These are phyloP conservation scores for Papilio polytes DNA, from an alignment of 1,140 invertebrate species.

Conservation along the genomic window DNA sequence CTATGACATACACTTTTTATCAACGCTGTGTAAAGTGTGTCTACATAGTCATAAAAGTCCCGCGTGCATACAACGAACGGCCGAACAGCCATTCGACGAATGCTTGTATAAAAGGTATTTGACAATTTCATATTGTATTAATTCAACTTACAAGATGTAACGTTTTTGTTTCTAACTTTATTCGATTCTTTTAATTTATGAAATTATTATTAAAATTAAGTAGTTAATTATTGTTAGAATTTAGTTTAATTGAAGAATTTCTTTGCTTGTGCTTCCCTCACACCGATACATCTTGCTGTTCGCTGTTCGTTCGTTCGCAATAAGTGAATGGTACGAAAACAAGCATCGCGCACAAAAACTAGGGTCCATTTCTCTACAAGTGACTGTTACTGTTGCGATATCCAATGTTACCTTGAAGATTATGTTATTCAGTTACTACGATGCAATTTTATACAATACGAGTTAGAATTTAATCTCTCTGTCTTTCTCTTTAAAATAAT, in stretches of 20 bases:
- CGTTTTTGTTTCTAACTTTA: too few species aligned
- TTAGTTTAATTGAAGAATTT: too few species aligned
- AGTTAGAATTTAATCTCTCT: too few species aligned
- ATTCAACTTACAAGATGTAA: too few species aligned
- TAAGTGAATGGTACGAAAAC: neutral
- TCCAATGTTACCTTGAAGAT: neutral
- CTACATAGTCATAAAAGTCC: neutral
- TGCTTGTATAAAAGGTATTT: neutral
- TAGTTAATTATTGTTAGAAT: too few species aligned
- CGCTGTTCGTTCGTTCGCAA: constrained; percentile 3
- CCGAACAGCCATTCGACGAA: neutral
- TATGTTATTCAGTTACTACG: neutral
- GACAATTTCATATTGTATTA: too few species aligned
- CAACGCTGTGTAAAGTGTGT: neutral
- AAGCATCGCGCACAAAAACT: neutral
- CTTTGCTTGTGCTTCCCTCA: too few species aligned
- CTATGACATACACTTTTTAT: constrained; percentile 6
- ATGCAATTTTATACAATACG: neutral
- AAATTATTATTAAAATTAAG: too few species aligned
- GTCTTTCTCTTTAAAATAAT: neutral
- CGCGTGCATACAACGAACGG: neutral
- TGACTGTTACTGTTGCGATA: constrained; percentile 7
- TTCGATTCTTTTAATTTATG: too few species aligned
- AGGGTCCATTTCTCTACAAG: neutral
- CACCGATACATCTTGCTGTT: neutral